A percentile compares a stretch with the other conserved stretches of the same genome.
phyloP scores from a whole-genome alignment of 2,113 vertebrate species.

The Silurus meridionalis region DNA sequence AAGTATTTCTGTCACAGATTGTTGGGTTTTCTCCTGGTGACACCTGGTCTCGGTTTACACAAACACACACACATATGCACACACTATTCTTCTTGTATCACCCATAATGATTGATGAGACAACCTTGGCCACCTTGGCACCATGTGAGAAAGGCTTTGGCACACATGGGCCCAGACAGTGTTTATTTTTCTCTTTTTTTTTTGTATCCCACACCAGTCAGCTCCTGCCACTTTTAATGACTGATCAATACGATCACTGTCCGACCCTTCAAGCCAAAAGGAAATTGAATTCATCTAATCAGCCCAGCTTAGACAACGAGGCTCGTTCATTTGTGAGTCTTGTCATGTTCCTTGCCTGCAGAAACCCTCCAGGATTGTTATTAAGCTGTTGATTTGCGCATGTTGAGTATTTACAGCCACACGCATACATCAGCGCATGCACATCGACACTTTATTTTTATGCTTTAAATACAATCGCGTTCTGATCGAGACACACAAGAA shows the following conservation, averaged over 20 bases:
- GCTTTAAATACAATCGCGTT: not conserved
- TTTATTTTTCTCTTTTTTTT: not conserved
- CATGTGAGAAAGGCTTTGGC: slow-evolving; percentile 42
- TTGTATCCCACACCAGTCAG: slow-evolving; percentile 8
- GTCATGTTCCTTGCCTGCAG: not conserved
- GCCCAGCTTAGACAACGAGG: not conserved
- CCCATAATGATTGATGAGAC: slow-evolving; percentile 47
- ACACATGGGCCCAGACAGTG: slow-evolving; percentile 17
- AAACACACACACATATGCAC: slow-evolving; percentile 15
- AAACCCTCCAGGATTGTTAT: not conserved
- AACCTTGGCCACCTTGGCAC: slow-evolving; percentile 36
- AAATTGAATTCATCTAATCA: slow-evolving; percentile 2
- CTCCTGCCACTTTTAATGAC: slow-evolving; percentile 24
- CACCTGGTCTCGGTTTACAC: slow-evolving; percentile 38
- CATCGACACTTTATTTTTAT: not conserved
- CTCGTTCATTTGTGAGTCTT: not conserved
- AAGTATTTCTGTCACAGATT: slow-evolving; percentile 51
- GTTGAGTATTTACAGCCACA: not conserved
- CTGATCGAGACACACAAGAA: not conserved
- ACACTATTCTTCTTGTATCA: slow-evolving; percentile 28
- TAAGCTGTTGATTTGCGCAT: not conserved
- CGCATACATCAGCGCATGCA: not conserved
- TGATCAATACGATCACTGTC: slow-evolving; percentile 27
- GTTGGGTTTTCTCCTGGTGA: slow-evolving; percentile 47
- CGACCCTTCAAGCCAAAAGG: not conserved